Evolutionary conservation across 2,797 vertebrate species (phyloP).

Genomic region (Chlorospingus semifuscus): DNA sequence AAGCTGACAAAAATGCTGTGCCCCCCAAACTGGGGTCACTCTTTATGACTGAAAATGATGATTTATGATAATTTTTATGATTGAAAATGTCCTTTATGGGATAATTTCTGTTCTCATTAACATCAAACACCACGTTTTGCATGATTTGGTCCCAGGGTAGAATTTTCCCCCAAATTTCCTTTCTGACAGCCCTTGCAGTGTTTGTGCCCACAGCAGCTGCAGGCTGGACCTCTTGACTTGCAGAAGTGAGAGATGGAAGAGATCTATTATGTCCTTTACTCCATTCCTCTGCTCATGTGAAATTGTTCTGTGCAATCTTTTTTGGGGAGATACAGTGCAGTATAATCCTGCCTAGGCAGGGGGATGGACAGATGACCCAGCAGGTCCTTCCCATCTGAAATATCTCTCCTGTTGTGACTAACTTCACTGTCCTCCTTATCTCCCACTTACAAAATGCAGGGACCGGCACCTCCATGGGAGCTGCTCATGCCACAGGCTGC

Average conservation of each 20-base stretch:
- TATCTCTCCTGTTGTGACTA: constrained; percentile 48
- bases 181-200: neutral
- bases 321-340: constrained; percentile 26
- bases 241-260: constrained; percentile 58
- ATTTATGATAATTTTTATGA: neutral
- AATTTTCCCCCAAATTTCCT: neutral
- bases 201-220: neutral
- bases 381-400: constrained; percentile 64
- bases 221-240: constrained; percentile 32
- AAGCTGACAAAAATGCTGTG: neutral
- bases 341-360: constrained; percentile 54
- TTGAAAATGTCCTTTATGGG: neutral
- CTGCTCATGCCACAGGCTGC: neutral
- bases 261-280: constrained; percentile 67
- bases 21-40: neutral
- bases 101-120: neutral
- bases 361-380: constrained; percentile 51
- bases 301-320: constrained; percentile 58
- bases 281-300: constrained; percentile 46
- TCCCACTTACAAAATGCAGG: constrained; percentile 16
- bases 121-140: neutral
- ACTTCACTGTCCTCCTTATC: constrained; percentile 56
- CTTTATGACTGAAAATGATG: neutral
- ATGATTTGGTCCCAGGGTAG: neutral
- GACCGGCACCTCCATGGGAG: neutral